These are phyloP conservation scores for Pygmarrhopalites habei DNA, from an alignment of 1,140 invertebrate genomes.

Conservation along the genomic window DNA sequence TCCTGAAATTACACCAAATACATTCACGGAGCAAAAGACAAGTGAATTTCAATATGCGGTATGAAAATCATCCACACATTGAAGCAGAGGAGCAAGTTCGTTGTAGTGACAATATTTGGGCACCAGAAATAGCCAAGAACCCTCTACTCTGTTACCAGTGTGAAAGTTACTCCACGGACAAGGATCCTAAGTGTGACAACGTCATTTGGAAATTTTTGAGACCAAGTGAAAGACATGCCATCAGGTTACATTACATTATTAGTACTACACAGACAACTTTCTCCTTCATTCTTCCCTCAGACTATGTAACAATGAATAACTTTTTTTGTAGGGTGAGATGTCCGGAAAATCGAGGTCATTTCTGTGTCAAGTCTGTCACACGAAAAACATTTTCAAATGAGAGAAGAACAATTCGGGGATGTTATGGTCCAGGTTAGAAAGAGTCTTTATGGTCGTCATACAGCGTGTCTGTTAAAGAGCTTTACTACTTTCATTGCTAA, in stretches of 20 bases:
- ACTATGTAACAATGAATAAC: background rate
- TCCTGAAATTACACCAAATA: no score
- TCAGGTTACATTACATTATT: constrained; percentile 1
- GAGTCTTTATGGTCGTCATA: no score
- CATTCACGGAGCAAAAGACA: no score
- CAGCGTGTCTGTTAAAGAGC: no score
- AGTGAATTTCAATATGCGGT: no score
- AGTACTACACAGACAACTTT: background rate
- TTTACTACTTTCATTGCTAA: no score
- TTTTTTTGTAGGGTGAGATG: background rate
- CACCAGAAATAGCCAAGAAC: background rate
- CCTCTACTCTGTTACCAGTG: constrained; percentile 7
- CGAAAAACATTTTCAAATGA: no score
- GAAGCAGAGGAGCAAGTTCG: background rate
- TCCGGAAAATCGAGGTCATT: background rate
- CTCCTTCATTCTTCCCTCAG: no score
- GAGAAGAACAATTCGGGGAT: no score
- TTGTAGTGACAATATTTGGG: constrained; percentile 1
- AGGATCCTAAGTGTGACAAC: constrained; percentile 6
- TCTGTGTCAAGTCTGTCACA: no score
- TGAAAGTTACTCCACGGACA: constrained; percentile 1
- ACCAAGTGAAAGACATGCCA: background rate
- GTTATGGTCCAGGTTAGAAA: no score
- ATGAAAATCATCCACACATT: no score
- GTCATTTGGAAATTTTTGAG: constrained; percentile 4